Evolutionary conservation across 1,140 invertebrate genomes (phyloP), one percentile per base, ranked within the genome.

Genomic region (Aphelenchoides besseyi): DNA sequence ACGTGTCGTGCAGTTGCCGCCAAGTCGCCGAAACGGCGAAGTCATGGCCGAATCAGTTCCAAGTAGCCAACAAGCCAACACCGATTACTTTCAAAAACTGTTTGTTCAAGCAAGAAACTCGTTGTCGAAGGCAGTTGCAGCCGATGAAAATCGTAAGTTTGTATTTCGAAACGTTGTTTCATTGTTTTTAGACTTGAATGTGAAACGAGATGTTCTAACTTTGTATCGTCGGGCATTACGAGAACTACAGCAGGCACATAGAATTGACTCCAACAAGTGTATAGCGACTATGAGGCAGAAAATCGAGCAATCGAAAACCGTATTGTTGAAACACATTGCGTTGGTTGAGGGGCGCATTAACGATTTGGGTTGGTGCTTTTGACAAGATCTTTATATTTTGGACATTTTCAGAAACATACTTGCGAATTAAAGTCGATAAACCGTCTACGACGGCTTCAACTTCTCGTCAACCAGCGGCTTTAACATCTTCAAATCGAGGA

Each of bases 71-170:
- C 30, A 33, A 32, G n/a, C 16, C 30, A 12, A 16, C 16, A 16
- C 41, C 41, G 12, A 48, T 12, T 48, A 48, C 41, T 48, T 48
- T 23, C 41, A 48, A 23, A 12, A 23, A 23, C 41, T 48, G 41
- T 48, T 48, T 23, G 23, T 48, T 23, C 16, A 66, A 32, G 26
- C 32, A n/a, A 16, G 16, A n/a, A 33, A 36, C 29, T 36, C 16
- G 30, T 33, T 66, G 1, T 12, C n/a, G 16, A 66, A 66, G 32
- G 63, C 63, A 12, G 30, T 66, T 12, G n/a, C 12, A 32, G 48
- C 35, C 36, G 63, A 66, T 33, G 63, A 66, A 35, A 37, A 37
- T 37, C 36, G 63, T 66, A 53, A 66, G 63, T 37, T 23, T 35
- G 30, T 1, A 37, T 12, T 23, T 35, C 30, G 30, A 59, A 59